phyloP scores from a whole-genome alignment of 2,888 invertebrate genomes.

The Sacculina carcini region DNA sequence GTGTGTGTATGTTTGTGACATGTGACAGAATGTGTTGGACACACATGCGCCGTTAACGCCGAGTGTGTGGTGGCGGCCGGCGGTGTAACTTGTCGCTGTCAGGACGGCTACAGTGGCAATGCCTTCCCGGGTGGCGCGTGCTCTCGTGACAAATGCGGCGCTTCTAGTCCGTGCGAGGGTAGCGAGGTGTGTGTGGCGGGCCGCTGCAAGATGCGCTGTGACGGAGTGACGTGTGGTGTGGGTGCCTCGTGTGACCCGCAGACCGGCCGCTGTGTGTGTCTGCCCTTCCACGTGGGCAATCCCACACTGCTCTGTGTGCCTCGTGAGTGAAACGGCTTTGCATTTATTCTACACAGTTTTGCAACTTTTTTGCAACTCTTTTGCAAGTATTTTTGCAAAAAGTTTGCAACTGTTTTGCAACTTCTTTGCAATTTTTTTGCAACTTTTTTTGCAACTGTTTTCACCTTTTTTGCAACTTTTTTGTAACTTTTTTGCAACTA shows the following conservation, averaged over 20 bases:
- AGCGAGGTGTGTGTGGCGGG: conserved; percentile 61
- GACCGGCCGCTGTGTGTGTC: conserved; percentile 58
- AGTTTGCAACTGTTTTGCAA: too few relatives aligned
- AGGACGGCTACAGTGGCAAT: conserved; percentile 60
- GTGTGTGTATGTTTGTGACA: too few relatives aligned
- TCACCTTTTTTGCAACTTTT: too few relatives aligned
- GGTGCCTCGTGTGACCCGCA: conserved; percentile 58
- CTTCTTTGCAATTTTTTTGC: too few relatives aligned
- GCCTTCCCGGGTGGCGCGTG: conserved; percentile 75
- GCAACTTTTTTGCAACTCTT: neutral
- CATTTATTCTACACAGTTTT: neutral
- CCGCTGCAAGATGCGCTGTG: conserved; percentile 64
- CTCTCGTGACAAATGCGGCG: conserved; percentile 50
- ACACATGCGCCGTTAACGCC: conserved; percentile 19
- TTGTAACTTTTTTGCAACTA: too few relatives aligned
- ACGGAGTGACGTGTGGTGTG: conserved; percentile 58
- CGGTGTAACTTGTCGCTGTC: conserved; percentile 67
- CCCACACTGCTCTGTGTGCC: conserved; percentile 43
- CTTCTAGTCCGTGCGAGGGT: conserved; percentile 43
- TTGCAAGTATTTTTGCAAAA: too few relatives aligned
- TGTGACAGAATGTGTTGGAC: conserved; percentile 17
- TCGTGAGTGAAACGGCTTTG: conserved; percentile 30
- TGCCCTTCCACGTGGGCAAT: conserved; percentile 63
- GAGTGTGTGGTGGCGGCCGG: conserved; percentile 46
- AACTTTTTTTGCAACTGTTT: too few relatives aligned